Evolutionary conservation across 2,797 vertebrate genomes (phyloP).

Genomic region (Galaxias olidus): DNA sequence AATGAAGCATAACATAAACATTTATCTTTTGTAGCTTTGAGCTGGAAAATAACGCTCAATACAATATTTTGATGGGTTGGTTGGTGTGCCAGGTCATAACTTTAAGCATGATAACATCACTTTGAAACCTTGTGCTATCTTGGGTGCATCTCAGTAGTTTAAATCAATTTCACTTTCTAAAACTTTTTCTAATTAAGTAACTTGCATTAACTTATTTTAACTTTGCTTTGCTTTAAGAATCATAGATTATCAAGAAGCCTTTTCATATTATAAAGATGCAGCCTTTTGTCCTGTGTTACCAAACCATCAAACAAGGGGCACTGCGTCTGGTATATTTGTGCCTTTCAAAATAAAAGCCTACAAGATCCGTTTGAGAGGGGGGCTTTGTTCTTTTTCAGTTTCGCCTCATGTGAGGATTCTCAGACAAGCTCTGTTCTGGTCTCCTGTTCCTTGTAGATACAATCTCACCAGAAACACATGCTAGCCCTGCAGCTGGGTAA

Average conservation of each 20-base stretch:
- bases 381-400: slow-evolving; percentile 34
- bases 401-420: slow-evolving; percentile 39
- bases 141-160: background rate
- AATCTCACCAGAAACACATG: slow-evolving; percentile 62
- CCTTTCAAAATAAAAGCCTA: slow-evolving; percentile 36
- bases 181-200: slow-evolving; percentile 13
- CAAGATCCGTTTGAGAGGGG: slow-evolving; percentile 44
- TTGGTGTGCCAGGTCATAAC: background rate
- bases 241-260: slow-evolving; percentile 13
- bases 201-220: background rate
- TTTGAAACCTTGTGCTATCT: background rate
- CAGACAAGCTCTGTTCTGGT: slow-evolving; percentile 51
- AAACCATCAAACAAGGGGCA: slow-evolving; percentile 26
- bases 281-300: slow-evolving; percentile 31
- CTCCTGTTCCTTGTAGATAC: slow-evolving; percentile 50
- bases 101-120: slow-evolving; percentile 10
- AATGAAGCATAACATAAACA: no score
- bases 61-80: slow-evolving; percentile 10
- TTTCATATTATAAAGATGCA: background rate
- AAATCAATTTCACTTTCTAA: slow-evolving; percentile 9
- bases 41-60: background rate
- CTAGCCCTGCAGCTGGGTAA: slow-evolving; percentile 60
- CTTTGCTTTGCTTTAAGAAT: slow-evolving; percentile 21
- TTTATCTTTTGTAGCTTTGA: no score
- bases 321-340: slow-evolving; percentile 34